Base-by-base conservation (phyloP, 2,888 invertebrate species). In the Lepidocyrtoides sp. region DNA sequence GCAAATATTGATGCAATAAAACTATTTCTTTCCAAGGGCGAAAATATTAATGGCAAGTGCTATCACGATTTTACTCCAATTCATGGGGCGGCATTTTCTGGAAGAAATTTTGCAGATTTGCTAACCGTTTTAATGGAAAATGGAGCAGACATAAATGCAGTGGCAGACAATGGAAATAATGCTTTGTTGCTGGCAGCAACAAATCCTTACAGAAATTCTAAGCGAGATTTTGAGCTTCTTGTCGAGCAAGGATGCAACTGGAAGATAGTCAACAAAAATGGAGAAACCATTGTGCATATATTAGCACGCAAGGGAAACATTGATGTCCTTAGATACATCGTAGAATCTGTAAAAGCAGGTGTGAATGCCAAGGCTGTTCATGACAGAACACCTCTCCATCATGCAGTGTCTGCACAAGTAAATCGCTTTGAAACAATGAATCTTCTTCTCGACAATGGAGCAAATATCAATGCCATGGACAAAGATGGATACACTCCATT, bases 1-100 rank as follows among this genome's bases (percentile, higher is more conserved):
- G 36, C 36, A 36, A 36, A 36, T 36, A 2, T 7, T 36, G 36
- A 36, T 2, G 36, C 7, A 4, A 7, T 36, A 36, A 36, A 36
- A 36, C 7, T 36, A 4, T 7, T 36, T 36, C 2, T 36, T 36
- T 36, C 36, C 7, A 7, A 2, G 2, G 36, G 36, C 2, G 36
- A 2, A 2, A 7, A 36, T 36, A 7, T 36, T 7, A 36, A 36
- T 7, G 2, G 3, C 7, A 36, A 36, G 36, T 4, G 36, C 36
- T 36, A 4, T 36, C 3, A 7, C 2, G 36, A 36, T 2, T 36
- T n/a, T n/a, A n/a, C 0, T 98, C 99, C 94, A 96, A 97, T 7
- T 95, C 99, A 1, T 96, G 97, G 93, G 96, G n/a, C n/a, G n/a
- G n/a, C n/a, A n/a, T n/a, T n/a, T n/a, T n/a, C 99, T 84, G 99